phyloP scores from a whole-genome alignment of 1,140 invertebrate genomes.

The Pseudoatta argentina region DNA sequence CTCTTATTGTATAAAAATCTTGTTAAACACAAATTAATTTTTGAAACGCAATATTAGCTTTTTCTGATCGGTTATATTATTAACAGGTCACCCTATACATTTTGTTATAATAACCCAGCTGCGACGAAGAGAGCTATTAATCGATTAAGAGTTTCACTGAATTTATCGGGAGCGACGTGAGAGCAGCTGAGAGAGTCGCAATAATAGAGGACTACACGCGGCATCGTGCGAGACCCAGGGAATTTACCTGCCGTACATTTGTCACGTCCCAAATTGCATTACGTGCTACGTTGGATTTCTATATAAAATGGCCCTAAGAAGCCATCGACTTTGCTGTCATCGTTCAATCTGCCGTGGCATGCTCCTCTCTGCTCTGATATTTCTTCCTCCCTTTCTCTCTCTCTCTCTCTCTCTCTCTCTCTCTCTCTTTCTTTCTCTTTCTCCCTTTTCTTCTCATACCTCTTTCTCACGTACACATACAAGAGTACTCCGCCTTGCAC shows the following conservation, averaged over 20 bases:
- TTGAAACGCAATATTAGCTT: background rate
- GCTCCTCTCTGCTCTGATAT: conserved; percentile 21
- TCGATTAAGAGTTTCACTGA: conserved; percentile 27
- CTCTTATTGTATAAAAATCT: background rate
- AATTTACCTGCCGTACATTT: conserved; percentile 73
- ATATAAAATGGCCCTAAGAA: conserved; percentile 73
- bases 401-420: background rate
- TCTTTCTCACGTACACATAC: background rate
- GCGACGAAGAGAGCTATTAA: conserved; percentile 15
- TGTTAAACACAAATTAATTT: background rate
- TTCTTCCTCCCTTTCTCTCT: background rate
- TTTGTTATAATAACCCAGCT: conserved; percentile 31
- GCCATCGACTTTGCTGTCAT: conserved; percentile 68
- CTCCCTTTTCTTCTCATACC: background rate
- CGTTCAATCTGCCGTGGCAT: conserved; percentile 66
- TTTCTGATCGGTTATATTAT: background rate
- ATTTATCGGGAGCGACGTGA: conserved; percentile 31
- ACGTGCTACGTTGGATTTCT: conserved; percentile 72
- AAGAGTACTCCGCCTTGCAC: conserved; percentile 41
- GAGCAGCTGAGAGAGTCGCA: conserved; percentile 61
- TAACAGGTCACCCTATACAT: background rate
- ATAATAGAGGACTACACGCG: conserved; percentile 42
- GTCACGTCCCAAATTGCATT: conserved; percentile 75
- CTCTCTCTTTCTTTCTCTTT: conserved; percentile 7
- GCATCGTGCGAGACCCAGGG: conserved; percentile 13